Percentiles rank a stretch among this genome's conserved stretches.
These are phyloP conservation scores for Ochropacha duplaris DNA, from an alignment of 2,888 invertebrate genomes.

Conservation along the genomic window DNA sequence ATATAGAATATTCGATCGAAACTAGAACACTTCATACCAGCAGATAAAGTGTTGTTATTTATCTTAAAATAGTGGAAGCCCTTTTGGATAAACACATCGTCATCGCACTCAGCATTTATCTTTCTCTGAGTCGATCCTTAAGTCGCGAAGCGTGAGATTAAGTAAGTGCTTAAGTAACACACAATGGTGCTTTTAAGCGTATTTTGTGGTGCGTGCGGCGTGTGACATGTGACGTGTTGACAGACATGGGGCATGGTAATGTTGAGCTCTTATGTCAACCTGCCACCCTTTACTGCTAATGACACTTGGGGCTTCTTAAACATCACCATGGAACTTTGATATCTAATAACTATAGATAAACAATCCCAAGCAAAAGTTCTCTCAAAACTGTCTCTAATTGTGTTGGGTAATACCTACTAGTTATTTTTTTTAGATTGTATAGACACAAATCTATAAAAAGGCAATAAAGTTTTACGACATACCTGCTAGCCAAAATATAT, in stretches of 20 bases:
- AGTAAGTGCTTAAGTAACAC: neutral
- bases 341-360: too few species aligned
- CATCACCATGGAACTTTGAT: neutral
- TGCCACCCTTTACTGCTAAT: neutral
- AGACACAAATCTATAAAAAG: too few species aligned
- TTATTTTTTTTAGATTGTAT: too few species aligned
- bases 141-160: neutral
- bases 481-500: too few species aligned
- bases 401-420: too few species aligned
- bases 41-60: neutral
- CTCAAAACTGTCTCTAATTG: too few species aligned
- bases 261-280: neutral
- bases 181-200: neutral
- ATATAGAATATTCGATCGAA: too few species aligned
- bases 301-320: neutral
- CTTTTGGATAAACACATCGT: neutral
- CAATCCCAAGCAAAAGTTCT: too few species aligned
- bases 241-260: neutral
- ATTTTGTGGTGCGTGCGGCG: neutral
- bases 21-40: neutral
- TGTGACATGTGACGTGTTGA: neutral
- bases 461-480: too few species aligned
- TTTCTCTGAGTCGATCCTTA: neutral
- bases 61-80: neutral
- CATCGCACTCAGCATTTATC: neutral